A percentile compares a stretch with the other conserved stretches of the same genome.
Conservation (phyloP, 2,888 invertebrate species). For the Argynnis bischoffii region DNA sequence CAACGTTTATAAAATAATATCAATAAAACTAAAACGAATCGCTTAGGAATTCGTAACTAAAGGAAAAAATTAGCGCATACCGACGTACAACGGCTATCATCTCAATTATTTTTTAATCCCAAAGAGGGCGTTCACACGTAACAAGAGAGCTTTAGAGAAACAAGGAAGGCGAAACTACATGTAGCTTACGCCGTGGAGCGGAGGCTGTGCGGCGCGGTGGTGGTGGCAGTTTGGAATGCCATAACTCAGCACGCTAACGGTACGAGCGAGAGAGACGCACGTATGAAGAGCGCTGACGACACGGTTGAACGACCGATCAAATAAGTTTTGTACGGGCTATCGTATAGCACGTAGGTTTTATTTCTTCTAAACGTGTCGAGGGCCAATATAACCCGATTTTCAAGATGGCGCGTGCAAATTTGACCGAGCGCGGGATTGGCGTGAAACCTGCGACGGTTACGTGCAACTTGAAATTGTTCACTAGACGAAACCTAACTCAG, state of each 20-base stretch:
- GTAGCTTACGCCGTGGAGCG: constrained; percentile 55
- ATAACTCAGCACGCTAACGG: constrained; percentile 81
- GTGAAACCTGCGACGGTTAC: constrained; percentile 44
- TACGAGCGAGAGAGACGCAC: constrained; percentile 65
- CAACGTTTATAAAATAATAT: constrained; percentile 2
- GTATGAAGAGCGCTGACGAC: constrained; percentile 53
- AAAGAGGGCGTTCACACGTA: constrained; percentile 61
- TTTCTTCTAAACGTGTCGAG: constrained; percentile 74
- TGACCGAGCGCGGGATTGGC: constrained; percentile 46
- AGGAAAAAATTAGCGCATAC: constrained; percentile 25
- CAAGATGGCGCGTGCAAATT: constrained; percentile 64
- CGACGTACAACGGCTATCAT: constrained; percentile 8
- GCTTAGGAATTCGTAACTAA: constrained; percentile 13
- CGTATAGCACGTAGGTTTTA: constrained; percentile 74
- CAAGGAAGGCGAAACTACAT: constrained; percentile 64
- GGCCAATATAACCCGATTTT: constrained; percentile 57
- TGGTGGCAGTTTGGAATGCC: constrained; percentile 77
- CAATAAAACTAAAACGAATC: constrained; percentile 19
- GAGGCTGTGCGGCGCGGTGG: constrained; percentile 50
- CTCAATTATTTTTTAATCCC: constrained; percentile 50
- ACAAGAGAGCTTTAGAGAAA: constrained; percentile 59
- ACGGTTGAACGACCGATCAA: constrained; percentile 82
- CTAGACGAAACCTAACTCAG: background rate
- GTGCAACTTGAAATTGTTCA: background rate
- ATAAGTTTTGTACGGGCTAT: constrained; percentile 79